Percentiles rank a stretch among this genome's conserved stretches.
Conservation (phyloP, 92 coral and sea anemone genomes). For the Parazoanthus swiftii region DNA sequence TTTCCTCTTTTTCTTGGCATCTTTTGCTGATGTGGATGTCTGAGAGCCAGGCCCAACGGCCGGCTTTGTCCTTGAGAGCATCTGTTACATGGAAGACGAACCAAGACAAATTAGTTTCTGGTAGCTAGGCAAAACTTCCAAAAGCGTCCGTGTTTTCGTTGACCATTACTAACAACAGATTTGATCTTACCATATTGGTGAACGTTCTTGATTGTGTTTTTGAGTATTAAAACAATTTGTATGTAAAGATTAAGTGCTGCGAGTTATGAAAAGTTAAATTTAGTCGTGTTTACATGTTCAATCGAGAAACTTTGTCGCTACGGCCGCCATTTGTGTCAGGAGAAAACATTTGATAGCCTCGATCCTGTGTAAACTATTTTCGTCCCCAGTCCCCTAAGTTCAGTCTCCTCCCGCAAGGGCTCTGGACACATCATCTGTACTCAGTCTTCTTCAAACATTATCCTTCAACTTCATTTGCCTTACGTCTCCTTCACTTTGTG, state of each 20-base stretch:
- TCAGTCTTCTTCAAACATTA: too few relatives aligned
- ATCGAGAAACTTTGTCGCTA: constrained; percentile 63
- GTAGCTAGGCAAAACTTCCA: constrained; percentile 11
- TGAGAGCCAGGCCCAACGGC: constrained; percentile 99
- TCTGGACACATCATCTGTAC: too few relatives aligned
- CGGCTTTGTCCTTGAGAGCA: constrained; percentile 99
- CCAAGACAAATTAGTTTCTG: neutral
- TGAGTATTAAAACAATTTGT: neutral
- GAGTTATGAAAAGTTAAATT: neutral
- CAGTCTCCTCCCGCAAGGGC: too few relatives aligned
- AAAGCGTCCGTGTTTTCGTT: constrained; percentile 28
- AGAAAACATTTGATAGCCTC: constrained; percentile 43
- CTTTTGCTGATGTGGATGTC: constrained; percentile 87
- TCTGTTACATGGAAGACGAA: constrained; percentile 48
- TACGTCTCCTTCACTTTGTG: too few relatives aligned
- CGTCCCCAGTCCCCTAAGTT: constrained; percentile 20
- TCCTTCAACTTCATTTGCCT: too few relatives aligned
- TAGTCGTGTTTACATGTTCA: constrained; percentile 8
- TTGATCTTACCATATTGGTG: constrained; percentile 63
- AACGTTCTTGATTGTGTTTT: neutral
- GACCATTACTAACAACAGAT: neutral
- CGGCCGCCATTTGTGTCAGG: constrained; percentile 70
- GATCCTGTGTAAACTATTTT: constrained; percentile 31
- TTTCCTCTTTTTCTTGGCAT: constrained; percentile 90
- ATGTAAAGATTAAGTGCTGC: neutral